Evolutionary conservation across 2,888 invertebrate species (phyloP), one percentile per base, ranked within the genome.

Genomic region (Lasioglossum figueresi): DNA sequence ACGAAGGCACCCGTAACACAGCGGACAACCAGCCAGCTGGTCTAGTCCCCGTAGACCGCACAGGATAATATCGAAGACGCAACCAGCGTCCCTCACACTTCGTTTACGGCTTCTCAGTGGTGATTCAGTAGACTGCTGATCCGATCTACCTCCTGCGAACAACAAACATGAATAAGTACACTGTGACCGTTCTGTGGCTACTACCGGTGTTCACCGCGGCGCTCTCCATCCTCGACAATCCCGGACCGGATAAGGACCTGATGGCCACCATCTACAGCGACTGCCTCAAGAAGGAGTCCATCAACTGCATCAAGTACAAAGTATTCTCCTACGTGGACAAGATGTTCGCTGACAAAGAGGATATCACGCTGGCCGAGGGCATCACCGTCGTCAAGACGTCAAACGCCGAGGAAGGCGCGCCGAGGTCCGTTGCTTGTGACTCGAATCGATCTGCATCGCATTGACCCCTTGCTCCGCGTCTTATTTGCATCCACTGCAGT

Each of bases 251-350:
- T 92, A 98, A 97, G 93, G 98, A 98, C 92, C 96, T 98, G 85
- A 97, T 98, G 96, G 97, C 97, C 92, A 96, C 97, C 92, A 97
- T 97, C 94, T 97, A 97, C 95, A 96, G 96, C 92, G 98, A 98
- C 93, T 98, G 98, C 94, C 95, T 98, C 88, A 96, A 97, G 92
- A 98, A 98, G 95, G 98, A 98, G 93, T 98, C 98, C 45, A 97
- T 97, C 90, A 97, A 97, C 95, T 98, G 98, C 95, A 96, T 98
- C 92, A 98, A 98, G 95, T 97, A 98, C 96, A 98, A 98, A 94
- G 96, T 98, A 93, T 98, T 98, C 96, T 97, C 97, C 37, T 98
- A 97, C 95, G 97, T 98, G 90, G 98, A 98, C 95, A 98, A 98
- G 95, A 97, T 97, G 96, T 96, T 98, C 84, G 97, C 97, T 75